Evolutionary conservation across 2,113 vertebrate genomes (phyloP), one percentile per base, ranked within the genome.

Genomic region (Pseudorhombus dupliciocellatus): DNA sequence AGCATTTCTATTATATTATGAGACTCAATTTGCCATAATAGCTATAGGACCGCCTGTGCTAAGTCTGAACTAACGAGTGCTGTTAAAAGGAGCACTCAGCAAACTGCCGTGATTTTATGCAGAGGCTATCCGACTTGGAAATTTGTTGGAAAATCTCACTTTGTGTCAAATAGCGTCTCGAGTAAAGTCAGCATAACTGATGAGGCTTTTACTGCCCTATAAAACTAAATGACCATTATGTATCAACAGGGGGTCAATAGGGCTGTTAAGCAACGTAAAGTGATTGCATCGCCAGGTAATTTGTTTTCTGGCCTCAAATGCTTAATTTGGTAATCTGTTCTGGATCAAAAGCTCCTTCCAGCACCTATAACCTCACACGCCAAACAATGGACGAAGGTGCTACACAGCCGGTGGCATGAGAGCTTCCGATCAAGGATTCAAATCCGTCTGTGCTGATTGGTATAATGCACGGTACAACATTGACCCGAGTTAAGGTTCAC

Each of bases 161-260:
- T 75, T 68, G 21, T 59, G 83, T 85, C 69, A 84, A 76, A 79
- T 73, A 30, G 42, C 4, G 6, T 75, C 61, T 51, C 44, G 63
- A 68, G 76, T 81, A 40, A 75, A 73, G 84, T 86, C 84, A 87
- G 83, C 54, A 1, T 70, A 87, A 81, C 81, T 75, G 55, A 85
- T 73, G 34, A 64, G 42, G 58, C 50, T 75, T 87, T 87, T 74
- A 84, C 54, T 68, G 75, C 66, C 55, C 46, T 16, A 68, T 87
- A 81, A 90, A 87, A 70, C 71, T 82, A 74, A 87, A 86, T 63
- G 48, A 58, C 69, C 57, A 73, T 80, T 80, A 79, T 79, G 70
- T 52, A 80, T 73, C 76, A 84, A 75, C 77, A 69, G 81, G 88
- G 50, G 51, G 62, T 85, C 60, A 76, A 73, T 87, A 59, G 37